phyloP scores from a whole-genome alignment of 2,797 vertebrate genomes.

The Peromyscus nudipes region DNA sequence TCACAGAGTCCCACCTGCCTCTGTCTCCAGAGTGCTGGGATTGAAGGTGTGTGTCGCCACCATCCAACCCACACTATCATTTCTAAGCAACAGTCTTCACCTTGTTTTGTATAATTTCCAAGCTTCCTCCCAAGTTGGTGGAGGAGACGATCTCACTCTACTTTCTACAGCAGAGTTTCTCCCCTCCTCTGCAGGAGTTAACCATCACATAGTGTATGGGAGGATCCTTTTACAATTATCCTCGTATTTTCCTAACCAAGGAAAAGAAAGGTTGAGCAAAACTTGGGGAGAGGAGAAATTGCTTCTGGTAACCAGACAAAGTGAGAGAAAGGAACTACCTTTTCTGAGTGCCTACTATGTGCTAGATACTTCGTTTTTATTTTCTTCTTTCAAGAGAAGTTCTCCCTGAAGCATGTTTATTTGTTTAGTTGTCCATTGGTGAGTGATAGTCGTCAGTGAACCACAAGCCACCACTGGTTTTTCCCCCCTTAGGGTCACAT shows the following conservation, averaged over 20 bases:
- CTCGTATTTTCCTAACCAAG: constrained; percentile 50
- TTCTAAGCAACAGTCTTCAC: constrained; percentile 66
- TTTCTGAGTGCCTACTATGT: constrained; percentile 39
- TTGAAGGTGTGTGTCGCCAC: background rate
- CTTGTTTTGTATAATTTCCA: constrained; percentile 70
- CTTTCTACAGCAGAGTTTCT: constrained; percentile 66
- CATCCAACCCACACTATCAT: background rate
- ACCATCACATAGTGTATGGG: constrained; percentile 61
- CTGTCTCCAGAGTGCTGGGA: background rate
- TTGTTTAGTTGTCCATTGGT: background rate
- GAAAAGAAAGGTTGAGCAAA: constrained; percentile 63
- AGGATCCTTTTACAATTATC: background rate
- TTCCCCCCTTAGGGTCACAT: background rate
- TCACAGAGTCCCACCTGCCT: background rate
- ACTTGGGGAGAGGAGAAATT: constrained; percentile 58
- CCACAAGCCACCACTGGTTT: background rate
- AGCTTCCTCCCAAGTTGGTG: constrained; percentile 67
- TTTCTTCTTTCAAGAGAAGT: constrained; percentile 51
- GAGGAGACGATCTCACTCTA: background rate
- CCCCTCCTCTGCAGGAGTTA: constrained; percentile 76
- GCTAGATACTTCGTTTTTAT: background rate
- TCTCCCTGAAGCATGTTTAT: background rate
- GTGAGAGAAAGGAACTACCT: background rate
- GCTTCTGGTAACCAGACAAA: constrained; percentile 35
- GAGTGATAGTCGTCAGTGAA: background rate